Evolutionary conservation across 2,797 vertebrate species (phyloP).

Genomic region (Calcarius lapponicus): DNA sequence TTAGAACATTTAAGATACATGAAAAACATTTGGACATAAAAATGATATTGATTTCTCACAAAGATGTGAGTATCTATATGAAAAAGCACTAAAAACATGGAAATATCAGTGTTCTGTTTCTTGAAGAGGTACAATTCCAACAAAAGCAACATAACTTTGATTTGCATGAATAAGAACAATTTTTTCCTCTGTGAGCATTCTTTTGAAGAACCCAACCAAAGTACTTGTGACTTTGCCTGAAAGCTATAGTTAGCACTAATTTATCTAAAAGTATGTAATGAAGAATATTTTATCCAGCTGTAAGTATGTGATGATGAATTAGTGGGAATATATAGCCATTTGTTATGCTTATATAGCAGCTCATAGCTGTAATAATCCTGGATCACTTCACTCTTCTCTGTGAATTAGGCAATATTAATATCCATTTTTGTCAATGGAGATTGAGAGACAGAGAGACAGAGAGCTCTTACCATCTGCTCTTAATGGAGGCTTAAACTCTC

Average conservation of each 20-base stretch:
- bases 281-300: constrained; percentile 18
- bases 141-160: not conserved
- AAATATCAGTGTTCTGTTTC: not conserved
- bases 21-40: not conserved
- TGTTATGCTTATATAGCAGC: not conserved
- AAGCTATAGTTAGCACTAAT: not conserved
- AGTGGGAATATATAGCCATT: not conserved
- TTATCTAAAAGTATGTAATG: not conserved
- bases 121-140: not conserved
- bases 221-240: not conserved
- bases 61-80: not conserved
- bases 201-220: not conserved
- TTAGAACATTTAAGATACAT: not conserved
- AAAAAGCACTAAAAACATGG: not conserved
- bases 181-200: not conserved
- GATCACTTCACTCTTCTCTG: not conserved
- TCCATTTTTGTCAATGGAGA: not conserved
- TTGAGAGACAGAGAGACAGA: not conserved
- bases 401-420: constrained; percentile 10
- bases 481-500: not conserved
- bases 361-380: constrained; percentile 12
- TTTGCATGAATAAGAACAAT: not conserved
- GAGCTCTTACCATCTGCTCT: not conserved
- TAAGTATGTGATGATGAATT: not conserved
- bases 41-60: not conserved